phyloP scores from a whole-genome alignment of 1,140 invertebrate species.

The Drosophila chauvacae region DNA sequence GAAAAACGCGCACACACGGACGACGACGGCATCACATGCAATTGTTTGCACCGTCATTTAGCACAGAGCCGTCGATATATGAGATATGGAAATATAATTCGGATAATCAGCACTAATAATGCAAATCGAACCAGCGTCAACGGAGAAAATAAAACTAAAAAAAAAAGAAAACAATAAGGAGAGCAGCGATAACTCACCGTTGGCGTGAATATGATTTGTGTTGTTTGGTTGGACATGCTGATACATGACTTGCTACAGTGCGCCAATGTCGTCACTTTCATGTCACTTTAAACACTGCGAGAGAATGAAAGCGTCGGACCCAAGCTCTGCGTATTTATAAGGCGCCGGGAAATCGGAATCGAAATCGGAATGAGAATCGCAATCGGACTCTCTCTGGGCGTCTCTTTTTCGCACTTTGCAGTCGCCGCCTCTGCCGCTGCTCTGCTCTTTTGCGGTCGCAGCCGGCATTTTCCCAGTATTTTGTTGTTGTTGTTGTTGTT shows the following conservation, averaged over 20 bases:
- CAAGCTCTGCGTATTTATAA: slow-evolving; percentile 79
- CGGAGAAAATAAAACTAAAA: background rate
- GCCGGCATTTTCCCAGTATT: slow-evolving; percentile 40
- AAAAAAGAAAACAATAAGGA: background rate
- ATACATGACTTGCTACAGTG: slow-evolving; percentile 84
- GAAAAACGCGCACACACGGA: slow-evolving; percentile 29
- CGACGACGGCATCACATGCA: slow-evolving; percentile 35
- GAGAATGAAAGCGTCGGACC: slow-evolving; percentile 81
- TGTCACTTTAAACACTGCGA: slow-evolving; percentile 85
- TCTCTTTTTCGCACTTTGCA: slow-evolving; percentile 2
- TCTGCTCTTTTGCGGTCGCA: slow-evolving; percentile 11
- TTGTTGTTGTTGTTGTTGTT: background rate
- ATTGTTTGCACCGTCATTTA: slow-evolving; percentile 44
- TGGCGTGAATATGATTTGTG: slow-evolving; percentile 84
- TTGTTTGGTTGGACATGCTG: slow-evolving; percentile 84
- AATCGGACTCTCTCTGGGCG: slow-evolving; percentile 14
- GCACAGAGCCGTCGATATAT: slow-evolving; percentile 23
- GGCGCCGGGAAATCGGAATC: slow-evolving; percentile 42
- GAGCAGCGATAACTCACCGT: slow-evolving; percentile 68
- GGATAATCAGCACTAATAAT: slow-evolving; percentile 50
- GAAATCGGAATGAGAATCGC: slow-evolving; percentile 22
- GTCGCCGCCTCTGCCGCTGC: slow-evolving; percentile 3
- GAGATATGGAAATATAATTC: slow-evolving; percentile 24
- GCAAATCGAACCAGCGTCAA: slow-evolving; percentile 12
- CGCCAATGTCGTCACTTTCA: slow-evolving; percentile 84